phyloP scores from a whole-genome alignment of 2,113 vertebrate species.

The Mesocricetus auratus region DNA sequence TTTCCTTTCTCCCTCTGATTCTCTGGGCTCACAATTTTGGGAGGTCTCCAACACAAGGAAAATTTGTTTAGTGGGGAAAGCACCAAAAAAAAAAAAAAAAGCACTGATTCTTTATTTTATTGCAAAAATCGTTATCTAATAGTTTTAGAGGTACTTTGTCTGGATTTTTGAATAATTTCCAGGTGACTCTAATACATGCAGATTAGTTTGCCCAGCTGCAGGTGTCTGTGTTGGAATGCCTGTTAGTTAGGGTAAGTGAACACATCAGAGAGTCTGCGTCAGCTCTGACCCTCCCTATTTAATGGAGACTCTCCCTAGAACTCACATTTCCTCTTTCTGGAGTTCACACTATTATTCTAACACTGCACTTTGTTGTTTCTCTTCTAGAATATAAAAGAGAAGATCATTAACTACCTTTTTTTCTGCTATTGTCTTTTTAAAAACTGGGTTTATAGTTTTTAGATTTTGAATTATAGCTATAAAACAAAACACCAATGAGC shows the following conservation, averaged over 20 bases:
- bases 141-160: background rate
- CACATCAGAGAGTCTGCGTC: constrained; percentile 22
- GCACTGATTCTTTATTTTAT: background rate
- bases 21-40: background rate
- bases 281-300: background rate
- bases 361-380: background rate
- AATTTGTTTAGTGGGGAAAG: background rate
- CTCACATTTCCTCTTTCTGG: constrained; percentile 2
- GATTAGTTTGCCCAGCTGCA: background rate
- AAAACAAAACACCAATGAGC: background rate
- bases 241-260: background rate
- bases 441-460: constrained; percentile 28
- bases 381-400: background rate
- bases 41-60: background rate
- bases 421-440: constrained; percentile 16
- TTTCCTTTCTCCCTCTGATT: background rate
- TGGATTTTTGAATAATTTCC: constrained; percentile 15
- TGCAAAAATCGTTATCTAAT: background rate
- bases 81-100: background rate
- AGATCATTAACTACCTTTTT: background rate
- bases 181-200: background rate
- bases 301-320: background rate
- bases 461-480: constrained; percentile 43
- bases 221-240: background rate
- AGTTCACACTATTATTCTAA: background rate